Base-by-base conservation (phyloP, 2,113 vertebrate genomes). In the Aldabrachelys gigantea region DNA sequence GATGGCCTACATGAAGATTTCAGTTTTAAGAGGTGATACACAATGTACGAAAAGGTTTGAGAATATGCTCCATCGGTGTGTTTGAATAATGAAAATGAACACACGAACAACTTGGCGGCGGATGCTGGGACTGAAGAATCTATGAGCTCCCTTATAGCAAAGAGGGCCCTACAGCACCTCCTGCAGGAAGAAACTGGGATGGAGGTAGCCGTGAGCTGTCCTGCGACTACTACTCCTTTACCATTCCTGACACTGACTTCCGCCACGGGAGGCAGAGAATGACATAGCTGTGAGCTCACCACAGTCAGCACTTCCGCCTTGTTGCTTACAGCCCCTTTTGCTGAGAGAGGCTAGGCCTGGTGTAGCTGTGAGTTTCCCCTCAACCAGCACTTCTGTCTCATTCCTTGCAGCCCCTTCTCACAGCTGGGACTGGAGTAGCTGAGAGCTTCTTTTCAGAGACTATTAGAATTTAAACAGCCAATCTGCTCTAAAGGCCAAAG, bases 1-100 rank as follows among this genome's bases (percentile, higher is more conserved):
- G 81, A 80, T 93, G 86, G 87, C 56, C 84, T 80, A 88, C 90
- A 91, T 84, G 65, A 91, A 88, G 54, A 78, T 87, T 90, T 95
- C 75, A 47, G 53, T 19, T 35, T 50, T 5, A 72, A 35, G 69
- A 83, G 81, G 85, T 90, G 83, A 79, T 62, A 80, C 50, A 38
- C n/a, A 81, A 17, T 76, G 56, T 50, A 76, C 44, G 56, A 88
- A 82, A 83, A 69, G 10, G 88, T 92, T 89, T 90, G 54, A 90
- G 62, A 91, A 69, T 80, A 82, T 89, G 69, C 53, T 92, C 89
- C 92, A 53, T 80, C 84, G 0, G 80, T 85, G 14, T 80, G 31
- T 85, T 75, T 47, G 27, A 65, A 44, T 92, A 65, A 35, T 91
- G 49, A 80, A 29, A 24, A 12, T 2, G 62, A 69, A 31, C 50